A percentile compares a stretch with the other conserved stretches of the same genome.
These are phyloP conservation scores for Pelosia muscerda DNA, from an alignment of 2,888 invertebrate genomes.

Conservation along the genomic window DNA sequence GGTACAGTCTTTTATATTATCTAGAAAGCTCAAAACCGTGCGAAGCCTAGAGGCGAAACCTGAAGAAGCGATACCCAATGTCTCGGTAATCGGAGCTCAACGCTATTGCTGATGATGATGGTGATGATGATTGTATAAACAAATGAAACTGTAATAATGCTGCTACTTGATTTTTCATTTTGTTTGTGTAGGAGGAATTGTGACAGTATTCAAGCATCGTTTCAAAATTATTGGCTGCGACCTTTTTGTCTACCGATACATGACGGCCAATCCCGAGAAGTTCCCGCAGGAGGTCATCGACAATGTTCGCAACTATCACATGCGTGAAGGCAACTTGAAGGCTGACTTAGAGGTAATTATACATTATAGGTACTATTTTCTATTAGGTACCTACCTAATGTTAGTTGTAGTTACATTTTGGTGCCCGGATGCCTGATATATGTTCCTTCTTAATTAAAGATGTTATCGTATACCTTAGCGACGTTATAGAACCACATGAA, in stretches of 20 bases:
- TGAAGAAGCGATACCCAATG: too few relatives aligned
- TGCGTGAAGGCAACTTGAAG: slow-evolving; percentile 88
- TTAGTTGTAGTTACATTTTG: too few relatives aligned
- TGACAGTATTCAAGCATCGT: slow-evolving; percentile 91
- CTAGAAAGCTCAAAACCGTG: too few relatives aligned
- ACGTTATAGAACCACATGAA: too few relatives aligned
- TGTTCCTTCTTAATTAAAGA: too few relatives aligned
- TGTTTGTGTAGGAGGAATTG: slow-evolving; percentile 81
- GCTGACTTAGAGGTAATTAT: slow-evolving; percentile 82
- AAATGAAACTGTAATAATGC: not conserved
- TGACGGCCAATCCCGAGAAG: slow-evolving; percentile 90
- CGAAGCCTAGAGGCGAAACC: too few relatives aligned
- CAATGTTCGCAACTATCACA: slow-evolving; percentile 90
- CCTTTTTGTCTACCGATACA: slow-evolving; percentile 92
- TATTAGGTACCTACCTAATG: too few relatives aligned
- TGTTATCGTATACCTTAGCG: too few relatives aligned
- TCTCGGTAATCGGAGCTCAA: too few relatives aligned
- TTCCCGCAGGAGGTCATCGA: slow-evolving; percentile 89
- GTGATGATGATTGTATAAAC: not conserved
- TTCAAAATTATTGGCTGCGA: slow-evolving; percentile 93
- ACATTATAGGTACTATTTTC: slow-evolving; percentile 12
- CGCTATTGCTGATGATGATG: not conserved
- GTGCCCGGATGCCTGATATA: too few relatives aligned
- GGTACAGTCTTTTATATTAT: too few relatives aligned
- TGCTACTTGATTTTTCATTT: not conserved